Conservation (phyloP, 2,113 vertebrate species). For the Centrocercus urophasianus region DNA sequence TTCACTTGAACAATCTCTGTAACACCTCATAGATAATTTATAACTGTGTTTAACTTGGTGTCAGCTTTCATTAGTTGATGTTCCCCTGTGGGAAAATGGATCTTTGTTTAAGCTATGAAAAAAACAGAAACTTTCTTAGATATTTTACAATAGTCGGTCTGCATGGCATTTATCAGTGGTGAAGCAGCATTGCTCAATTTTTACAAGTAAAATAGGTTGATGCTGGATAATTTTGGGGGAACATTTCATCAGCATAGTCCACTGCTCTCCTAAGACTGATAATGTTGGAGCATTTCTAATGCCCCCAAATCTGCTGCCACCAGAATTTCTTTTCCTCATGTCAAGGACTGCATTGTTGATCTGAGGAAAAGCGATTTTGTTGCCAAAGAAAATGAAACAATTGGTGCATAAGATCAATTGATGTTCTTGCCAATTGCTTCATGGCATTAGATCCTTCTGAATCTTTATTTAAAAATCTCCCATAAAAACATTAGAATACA, state of each 20-base stretch:
- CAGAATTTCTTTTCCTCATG: slow-evolving; percentile 26
- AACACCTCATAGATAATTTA: not conserved
- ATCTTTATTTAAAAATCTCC: slow-evolving; percentile 29
- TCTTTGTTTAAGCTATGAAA: not conserved
- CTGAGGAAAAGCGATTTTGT: slow-evolving; percentile 30
- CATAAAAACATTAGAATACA: not conserved
- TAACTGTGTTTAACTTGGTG: not conserved
- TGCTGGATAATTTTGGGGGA: not conserved
- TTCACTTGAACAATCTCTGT: not conserved
- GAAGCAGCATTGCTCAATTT: not conserved
- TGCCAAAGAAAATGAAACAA: slow-evolving; percentile 55
- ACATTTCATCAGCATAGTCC: not conserved
- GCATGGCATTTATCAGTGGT: not conserved
- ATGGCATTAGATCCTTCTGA: slow-evolving; percentile 15
- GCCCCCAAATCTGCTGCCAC: slow-evolving; percentile 1
- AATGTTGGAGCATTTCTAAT: slow-evolving; percentile 2
- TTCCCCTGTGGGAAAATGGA: not conserved
- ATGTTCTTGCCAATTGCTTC: slow-evolving; percentile 54
- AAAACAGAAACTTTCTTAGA: not conserved
- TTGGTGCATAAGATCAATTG: slow-evolving; percentile 41
- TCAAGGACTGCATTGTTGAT: slow-evolving; percentile 37
- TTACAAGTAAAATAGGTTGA: not conserved
- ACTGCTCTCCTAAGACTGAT: slow-evolving; percentile 8
- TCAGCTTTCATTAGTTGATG: not conserved
- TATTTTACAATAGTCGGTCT: not conserved